Evolutionary conservation across 2,797 vertebrate species (phyloP).

Genomic region (Tamandua tetradactyla): DNA sequence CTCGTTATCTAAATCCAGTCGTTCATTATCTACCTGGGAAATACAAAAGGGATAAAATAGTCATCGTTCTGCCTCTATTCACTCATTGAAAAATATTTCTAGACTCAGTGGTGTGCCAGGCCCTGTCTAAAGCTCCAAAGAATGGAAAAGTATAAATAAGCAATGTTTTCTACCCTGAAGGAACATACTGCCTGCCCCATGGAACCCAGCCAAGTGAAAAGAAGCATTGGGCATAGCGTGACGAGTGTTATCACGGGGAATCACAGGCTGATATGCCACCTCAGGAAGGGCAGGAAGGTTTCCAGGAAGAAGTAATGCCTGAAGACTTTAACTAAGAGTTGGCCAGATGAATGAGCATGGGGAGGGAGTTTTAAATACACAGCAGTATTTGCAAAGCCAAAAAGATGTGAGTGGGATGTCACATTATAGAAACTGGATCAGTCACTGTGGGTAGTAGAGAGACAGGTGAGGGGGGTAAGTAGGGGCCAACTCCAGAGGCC

Average conservation of each 20-base stretch:
- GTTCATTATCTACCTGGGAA: slow-evolving; percentile 89
- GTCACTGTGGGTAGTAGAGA: background rate
- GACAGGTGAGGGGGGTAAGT: background rate
- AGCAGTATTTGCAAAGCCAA: background rate
- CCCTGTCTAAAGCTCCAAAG: background rate
- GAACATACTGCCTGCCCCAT: background rate
- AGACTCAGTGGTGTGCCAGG: background rate
- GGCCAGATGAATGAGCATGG: background rate
- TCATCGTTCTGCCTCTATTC: slow-evolving; percentile 23
- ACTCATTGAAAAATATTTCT: background rate
- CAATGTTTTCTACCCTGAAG: background rate
- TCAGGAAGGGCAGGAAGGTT: background rate
- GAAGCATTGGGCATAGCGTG: background rate
- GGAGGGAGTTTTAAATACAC: background rate
- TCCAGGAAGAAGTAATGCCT: background rate
- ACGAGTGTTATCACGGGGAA: background rate
- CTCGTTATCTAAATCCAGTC: slow-evolving; percentile 86
- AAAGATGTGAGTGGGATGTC: background rate
- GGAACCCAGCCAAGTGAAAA: background rate
- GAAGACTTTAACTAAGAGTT: background rate
- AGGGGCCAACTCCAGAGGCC: background rate
- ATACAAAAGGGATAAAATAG: slow-evolving; percentile 17
- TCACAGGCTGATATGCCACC: background rate
- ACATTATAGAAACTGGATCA: background rate
- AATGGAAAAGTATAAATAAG: background rate